phyloP scores from a whole-genome alignment of 2,888 invertebrate species.

The Halocaridina rubra region DNA sequence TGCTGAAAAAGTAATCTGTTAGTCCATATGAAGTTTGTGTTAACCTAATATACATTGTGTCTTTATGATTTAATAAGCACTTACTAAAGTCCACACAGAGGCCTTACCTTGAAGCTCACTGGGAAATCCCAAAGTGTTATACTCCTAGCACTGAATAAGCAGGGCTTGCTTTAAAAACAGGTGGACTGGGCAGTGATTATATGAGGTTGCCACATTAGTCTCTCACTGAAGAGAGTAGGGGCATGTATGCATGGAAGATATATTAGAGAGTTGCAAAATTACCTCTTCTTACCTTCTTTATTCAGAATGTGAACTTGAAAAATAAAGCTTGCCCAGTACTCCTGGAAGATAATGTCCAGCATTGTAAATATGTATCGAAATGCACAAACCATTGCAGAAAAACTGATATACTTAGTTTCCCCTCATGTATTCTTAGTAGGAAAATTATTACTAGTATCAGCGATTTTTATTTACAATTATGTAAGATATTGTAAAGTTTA shows the following conservation, averaged over 20 bases:
- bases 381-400: neutral
- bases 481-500: neutral
- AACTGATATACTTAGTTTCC: neutral
- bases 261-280: no score
- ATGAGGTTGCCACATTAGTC: no score
- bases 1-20: no score
- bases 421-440: neutral
- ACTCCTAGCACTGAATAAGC: no score
- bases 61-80: neutral
- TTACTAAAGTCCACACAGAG: neutral
- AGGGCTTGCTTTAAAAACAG: neutral
- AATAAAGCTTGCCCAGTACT: no score
- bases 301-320: no score
- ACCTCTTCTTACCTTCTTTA: no score
- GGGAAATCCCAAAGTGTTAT: neutral
- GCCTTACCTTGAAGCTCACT: neutral
- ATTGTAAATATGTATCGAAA: neutral
- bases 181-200: no score
- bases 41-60: neutral
- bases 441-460: no score
- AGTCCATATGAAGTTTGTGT: neutral
- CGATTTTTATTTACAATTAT: neutral
- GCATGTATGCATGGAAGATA: no score
- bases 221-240: no score
- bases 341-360: slow-evolving; percentile 11